Evolutionary conservation across 2,113 vertebrate genomes (phyloP).

Genomic region (Lonchura striata): DNA sequence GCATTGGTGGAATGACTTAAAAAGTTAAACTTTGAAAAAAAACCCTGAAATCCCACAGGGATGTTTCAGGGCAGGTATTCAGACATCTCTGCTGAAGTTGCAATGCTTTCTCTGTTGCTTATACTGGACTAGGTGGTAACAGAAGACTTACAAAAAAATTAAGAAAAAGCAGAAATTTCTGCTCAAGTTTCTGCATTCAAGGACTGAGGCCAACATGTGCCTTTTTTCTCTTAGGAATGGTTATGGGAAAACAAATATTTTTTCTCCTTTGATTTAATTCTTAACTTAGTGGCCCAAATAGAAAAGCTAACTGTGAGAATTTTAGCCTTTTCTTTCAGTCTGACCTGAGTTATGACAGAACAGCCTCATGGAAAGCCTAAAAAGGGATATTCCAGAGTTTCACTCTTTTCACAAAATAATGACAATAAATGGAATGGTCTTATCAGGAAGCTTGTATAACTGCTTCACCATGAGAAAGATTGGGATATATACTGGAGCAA

Average conservation of each 20-base stretch:
- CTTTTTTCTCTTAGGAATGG: not conserved
- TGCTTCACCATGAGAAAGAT: not conserved
- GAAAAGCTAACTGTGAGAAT: not conserved
- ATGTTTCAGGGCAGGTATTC: not conserved
- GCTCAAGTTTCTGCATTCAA: not conserved
- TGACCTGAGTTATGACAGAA: not conserved
- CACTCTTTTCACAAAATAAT: not conserved
- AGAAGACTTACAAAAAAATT: not conserved
- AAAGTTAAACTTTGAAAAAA: not conserved
- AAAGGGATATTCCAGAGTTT: not conserved
- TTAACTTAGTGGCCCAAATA: not conserved
- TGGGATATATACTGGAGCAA: not conserved
- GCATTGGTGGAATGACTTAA: not conserved
- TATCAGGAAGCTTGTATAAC: not conserved
- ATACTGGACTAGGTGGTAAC: not conserved
- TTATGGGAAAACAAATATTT: not conserved
- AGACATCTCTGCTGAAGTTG: not conserved
- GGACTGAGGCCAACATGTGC: not conserved
- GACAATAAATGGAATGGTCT: not conserved
- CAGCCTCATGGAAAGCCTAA: not conserved
- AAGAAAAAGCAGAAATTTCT: not conserved
- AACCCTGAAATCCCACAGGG: not conserved
- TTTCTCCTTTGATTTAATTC: not conserved
- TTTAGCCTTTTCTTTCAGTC: not conserved
- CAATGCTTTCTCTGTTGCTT: not conserved